Evolutionary conservation across 1,140 invertebrate species (phyloP).

Genomic region (Polypedilum pembai): DNA sequence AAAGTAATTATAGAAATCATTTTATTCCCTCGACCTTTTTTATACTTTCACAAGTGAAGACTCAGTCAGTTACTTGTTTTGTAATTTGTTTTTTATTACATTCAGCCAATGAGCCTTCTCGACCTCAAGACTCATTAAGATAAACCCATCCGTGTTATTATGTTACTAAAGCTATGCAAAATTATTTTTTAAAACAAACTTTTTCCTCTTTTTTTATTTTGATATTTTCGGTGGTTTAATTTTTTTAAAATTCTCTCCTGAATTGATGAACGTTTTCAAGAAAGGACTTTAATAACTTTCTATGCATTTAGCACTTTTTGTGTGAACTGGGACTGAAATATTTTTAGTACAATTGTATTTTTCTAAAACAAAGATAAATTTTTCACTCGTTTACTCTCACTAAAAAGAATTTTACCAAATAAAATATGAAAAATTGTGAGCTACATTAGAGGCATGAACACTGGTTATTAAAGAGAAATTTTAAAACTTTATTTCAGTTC

Average conservation of each 20-base stretch:
- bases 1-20: constrained; percentile 25
- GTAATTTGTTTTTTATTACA: constrained; percentile 28
- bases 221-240: no score
- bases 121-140: constrained; percentile 25
- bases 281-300: no score
- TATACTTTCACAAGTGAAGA: not conserved
- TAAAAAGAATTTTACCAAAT: not conserved
- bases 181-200: not conserved
- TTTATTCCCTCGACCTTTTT: not conserved
- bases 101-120: not conserved
- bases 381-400: no score
- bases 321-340: no score
- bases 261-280: no score
- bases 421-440: no score
- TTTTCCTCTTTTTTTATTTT: not conserved
- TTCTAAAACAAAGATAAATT: not conserved
- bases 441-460: no score
- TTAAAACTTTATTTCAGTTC: no score
- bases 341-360: not conserved
- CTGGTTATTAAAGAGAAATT: no score
- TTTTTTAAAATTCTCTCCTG: no score
- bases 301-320: no score
- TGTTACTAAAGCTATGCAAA: not conserved
- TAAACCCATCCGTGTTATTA: constrained; percentile 11
- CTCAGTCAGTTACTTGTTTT: not conserved